phyloP scores from a whole-genome alignment of 2,113 vertebrate genomes.

The Ciconia boyciana region DNA sequence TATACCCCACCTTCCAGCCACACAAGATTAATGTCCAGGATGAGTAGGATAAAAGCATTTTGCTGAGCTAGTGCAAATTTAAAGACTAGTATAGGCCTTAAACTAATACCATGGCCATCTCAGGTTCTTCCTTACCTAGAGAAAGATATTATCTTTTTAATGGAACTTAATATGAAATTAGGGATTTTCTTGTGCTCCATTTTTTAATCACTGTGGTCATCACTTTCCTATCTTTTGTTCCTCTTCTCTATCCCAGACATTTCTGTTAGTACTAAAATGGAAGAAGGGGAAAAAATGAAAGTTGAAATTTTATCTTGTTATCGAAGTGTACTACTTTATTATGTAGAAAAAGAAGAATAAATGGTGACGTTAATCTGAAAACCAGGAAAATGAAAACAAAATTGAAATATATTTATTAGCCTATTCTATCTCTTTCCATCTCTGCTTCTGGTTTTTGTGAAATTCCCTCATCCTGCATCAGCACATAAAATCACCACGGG shows the following conservation, averaged over 20 bases:
- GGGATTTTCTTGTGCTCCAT: neutral
- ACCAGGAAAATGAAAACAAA: neutral
- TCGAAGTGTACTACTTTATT: neutral
- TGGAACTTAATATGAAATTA: neutral
- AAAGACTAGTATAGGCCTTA: neutral
- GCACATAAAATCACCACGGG: fast-evolving
- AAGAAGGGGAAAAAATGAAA: neutral
- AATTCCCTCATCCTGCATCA: neutral
- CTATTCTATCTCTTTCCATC: neutral
- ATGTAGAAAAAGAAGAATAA: neutral
- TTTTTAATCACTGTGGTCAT: neutral
- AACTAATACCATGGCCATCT: neutral
- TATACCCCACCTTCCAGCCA: neutral
- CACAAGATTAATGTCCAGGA: neutral
- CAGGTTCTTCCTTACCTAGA: neutral
- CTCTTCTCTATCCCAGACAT: neutral
- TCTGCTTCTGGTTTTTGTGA: neutral
- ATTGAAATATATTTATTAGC: neutral
- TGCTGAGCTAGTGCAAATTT: neutral
- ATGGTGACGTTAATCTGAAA: neutral
- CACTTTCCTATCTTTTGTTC: neutral
- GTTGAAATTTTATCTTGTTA: neutral
- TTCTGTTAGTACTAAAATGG: neutral
- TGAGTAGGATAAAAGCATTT: fast-evolving
- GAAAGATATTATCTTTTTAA: neutral